Percentiles rank a stretch among this genome's conserved stretches.
phyloP scores from a whole-genome alignment of 2,888 invertebrate genomes.

The Mactromeris polynyma region DNA sequence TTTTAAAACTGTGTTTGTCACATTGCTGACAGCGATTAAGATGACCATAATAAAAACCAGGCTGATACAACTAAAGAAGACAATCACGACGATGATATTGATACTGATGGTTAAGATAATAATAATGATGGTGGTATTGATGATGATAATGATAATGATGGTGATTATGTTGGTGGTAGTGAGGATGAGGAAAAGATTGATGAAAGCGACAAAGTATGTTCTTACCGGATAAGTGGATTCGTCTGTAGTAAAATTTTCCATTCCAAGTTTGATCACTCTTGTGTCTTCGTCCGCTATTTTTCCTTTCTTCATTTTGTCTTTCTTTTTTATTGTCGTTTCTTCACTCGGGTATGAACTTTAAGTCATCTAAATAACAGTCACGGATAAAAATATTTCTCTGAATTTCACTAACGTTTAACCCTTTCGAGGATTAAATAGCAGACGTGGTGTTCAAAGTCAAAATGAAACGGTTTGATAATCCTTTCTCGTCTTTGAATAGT shows the following conservation, averaged over 20 bases:
- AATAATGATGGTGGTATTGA: background rate
- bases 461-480: background rate
- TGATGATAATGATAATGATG: background rate
- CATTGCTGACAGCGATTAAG: too few relatives aligned
- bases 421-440: background rate
- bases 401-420: background rate
- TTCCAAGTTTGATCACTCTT: slow-evolving; percentile 48
- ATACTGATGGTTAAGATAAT: background rate
- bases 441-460: background rate
- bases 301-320: slow-evolving; percentile 31
- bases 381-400: background rate
- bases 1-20: too few relatives aligned
- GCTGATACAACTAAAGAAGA: too few relatives aligned
- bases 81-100: too few relatives aligned
- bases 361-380: background rate
- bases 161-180: background rate
- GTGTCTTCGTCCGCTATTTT: slow-evolving; percentile 25
- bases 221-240: slow-evolving; percentile 42
- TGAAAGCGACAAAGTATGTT: background rate
- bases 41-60: too few relatives aligned
- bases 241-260: slow-evolving; percentile 51
- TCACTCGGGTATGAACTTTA: background rate
- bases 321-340: background rate
- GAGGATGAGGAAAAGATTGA: background rate
- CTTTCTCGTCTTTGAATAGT: background rate